phyloP scores from a whole-genome alignment of 2,113 vertebrate species.

The Cettia cetti region DNA sequence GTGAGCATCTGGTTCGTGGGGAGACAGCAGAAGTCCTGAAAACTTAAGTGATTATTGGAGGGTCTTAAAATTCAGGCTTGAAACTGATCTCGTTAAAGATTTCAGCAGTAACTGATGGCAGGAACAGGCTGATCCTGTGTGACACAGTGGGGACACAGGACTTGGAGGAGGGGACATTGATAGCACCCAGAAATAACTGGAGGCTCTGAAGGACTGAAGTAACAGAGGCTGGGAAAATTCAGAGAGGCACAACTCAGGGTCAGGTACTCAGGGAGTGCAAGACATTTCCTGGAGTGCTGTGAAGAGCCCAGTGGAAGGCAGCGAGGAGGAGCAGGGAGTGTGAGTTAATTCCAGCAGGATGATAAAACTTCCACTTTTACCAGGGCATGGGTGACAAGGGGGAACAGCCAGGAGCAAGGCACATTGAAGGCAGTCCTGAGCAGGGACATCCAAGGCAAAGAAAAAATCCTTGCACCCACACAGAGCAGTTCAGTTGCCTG shows the following conservation, averaged over 20 bases:
- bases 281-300: neutral
- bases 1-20: neutral
- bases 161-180: accelerated
- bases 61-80: neutral
- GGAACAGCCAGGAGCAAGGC: neutral
- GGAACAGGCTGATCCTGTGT: neutral
- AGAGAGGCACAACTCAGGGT: neutral
- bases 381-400: neutral
- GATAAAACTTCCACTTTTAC: neutral
- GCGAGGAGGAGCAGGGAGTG: neutral
- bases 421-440: neutral
- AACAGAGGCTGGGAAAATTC: neutral
- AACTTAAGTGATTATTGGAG: neutral
- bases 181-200: neutral
- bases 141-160: accelerated
- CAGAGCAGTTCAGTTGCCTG: no score
- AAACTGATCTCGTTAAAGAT: neutral
- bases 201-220: neutral
- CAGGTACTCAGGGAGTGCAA: neutral
- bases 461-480: neutral
- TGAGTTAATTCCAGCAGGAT: neutral
- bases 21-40: neutral
- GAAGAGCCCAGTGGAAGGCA: neutral
- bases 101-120: neutral
- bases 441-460: neutral